Conservation (phyloP, 1,140 invertebrate species). For the Diorhabda sublineata region DNA sequence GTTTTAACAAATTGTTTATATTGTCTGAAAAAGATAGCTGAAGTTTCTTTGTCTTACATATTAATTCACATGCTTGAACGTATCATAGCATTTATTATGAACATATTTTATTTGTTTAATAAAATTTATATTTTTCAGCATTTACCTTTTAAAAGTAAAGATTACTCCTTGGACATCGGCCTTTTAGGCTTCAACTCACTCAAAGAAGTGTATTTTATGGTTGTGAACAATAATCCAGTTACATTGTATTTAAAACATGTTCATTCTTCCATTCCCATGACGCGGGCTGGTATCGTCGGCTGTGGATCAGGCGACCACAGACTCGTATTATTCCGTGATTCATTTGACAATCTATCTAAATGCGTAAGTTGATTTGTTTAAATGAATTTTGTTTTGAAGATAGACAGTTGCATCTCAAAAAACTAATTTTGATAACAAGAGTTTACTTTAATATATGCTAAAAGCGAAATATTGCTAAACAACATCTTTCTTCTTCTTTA, state of each 20-base stretch:
- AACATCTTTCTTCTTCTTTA: no score
- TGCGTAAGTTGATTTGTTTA: conserved; percentile 44
- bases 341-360: conserved; percentile 50
- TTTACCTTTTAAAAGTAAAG: conserved; percentile 50
- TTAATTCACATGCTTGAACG: no score
- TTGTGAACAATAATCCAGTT: conserved; percentile 76
- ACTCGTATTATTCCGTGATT: conserved; percentile 48
- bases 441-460: no score
- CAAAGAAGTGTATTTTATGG: conserved; percentile 64
- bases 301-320: conserved; percentile 61
- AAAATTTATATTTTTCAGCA: conserved; percentile 40
- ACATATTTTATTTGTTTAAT: neutral
- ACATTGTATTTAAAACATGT: conserved; percentile 63
- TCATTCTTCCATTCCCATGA: conserved; percentile 63
- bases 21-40: no score
- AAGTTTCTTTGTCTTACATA: no score
- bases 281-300: conserved; percentile 65
- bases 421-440: no score
- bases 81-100: no score
- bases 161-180: conserved; percentile 68
- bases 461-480: no score
- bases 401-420: neutral
- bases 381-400: neutral
- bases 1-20: no score
- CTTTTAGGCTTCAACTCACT: conserved; percentile 65